Evolutionary conservation across 2,888 invertebrate species (phyloP).

Genomic region (Cartodere bifasciata): DNA sequence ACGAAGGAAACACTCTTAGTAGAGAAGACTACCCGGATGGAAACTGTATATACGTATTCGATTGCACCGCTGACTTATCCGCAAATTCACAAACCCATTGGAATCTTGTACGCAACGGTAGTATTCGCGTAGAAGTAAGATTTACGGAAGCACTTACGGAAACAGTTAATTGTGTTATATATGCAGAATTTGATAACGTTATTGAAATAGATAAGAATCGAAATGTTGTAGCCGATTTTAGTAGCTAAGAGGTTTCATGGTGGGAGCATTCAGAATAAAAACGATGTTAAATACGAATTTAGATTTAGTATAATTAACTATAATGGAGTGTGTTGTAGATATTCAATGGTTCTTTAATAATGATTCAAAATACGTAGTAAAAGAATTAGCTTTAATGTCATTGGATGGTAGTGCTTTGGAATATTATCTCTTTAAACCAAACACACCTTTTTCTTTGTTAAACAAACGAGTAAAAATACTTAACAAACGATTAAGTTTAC

Average conservation of each 20-base stretch:
- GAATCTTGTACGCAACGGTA: conserved; percentile 1
- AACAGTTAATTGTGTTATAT: conserved; percentile 1
- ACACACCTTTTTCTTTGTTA: not conserved
- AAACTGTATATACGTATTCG: not conserved
- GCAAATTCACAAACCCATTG: not conserved
- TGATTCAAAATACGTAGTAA: not conserved
- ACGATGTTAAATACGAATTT: too few relatives aligned
- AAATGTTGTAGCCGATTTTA: not conserved
- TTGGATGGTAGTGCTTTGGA: not conserved
- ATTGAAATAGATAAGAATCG: conserved; percentile 1
- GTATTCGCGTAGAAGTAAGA: not conserved
- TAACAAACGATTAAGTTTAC: too few relatives aligned
- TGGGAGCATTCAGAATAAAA: too few relatives aligned
- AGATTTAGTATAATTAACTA: too few relatives aligned
- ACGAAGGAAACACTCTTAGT: not conserved
- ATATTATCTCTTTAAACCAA: not conserved
- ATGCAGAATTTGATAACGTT: not conserved
- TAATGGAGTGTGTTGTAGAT: not conserved
- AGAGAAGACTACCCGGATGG: conserved; percentile 1
- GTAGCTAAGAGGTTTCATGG: not conserved
- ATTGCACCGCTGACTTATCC: not conserved
- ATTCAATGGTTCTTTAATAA: not conserved
- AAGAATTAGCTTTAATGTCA: not conserved
- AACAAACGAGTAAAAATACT: too few relatives aligned
- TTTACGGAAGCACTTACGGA: not conserved